Conservation (phyloP, 2,888 invertebrate species). For the Trissolcus japonicus region DNA sequence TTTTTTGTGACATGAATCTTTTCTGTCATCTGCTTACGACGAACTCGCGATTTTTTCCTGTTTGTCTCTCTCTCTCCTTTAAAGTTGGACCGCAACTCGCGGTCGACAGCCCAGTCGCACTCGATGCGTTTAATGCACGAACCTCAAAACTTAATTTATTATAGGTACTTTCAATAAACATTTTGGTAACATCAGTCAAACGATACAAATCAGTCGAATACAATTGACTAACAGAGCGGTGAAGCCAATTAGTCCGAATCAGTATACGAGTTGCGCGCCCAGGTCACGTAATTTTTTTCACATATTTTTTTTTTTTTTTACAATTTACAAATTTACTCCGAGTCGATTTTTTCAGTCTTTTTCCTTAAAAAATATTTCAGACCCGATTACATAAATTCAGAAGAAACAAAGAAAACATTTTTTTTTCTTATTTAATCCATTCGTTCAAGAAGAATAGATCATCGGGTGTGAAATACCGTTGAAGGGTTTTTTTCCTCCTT, state of each 20-base stretch:
- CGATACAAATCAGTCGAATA: constrained; percentile 70
- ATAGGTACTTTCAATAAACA: constrained; percentile 72
- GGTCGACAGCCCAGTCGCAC: constrained; percentile 31
- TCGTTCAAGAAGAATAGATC: too few relatives aligned
- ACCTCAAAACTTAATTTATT: constrained; percentile 72
- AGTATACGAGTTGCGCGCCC: constrained; percentile 58
- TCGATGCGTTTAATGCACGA: constrained; percentile 55
- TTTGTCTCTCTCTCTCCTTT: constrained; percentile 56
- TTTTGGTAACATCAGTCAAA: constrained; percentile 77
- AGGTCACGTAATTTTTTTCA: constrained; percentile 32
- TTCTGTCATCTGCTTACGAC: constrained; percentile 57
- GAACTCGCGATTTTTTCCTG: constrained; percentile 53
- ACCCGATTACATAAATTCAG: neutral
- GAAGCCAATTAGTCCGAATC: constrained; percentile 73
- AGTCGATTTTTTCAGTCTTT: too few relatives aligned
- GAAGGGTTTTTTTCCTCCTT: too few relatives aligned
- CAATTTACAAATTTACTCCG: neutral
- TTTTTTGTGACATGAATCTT: constrained; percentile 54
- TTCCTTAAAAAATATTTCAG: too few relatives aligned
- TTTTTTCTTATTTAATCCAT: too few relatives aligned
- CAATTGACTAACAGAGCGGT: constrained; percentile 64
- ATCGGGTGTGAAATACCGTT: too few relatives aligned
- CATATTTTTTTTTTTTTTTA: neutral
- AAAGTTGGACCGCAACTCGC: constrained; percentile 11
- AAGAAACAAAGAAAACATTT: neutral